Evolutionary conservation across 2,113 vertebrate species (phyloP).

Genomic region (Centrocercus urophasianus): DNA sequence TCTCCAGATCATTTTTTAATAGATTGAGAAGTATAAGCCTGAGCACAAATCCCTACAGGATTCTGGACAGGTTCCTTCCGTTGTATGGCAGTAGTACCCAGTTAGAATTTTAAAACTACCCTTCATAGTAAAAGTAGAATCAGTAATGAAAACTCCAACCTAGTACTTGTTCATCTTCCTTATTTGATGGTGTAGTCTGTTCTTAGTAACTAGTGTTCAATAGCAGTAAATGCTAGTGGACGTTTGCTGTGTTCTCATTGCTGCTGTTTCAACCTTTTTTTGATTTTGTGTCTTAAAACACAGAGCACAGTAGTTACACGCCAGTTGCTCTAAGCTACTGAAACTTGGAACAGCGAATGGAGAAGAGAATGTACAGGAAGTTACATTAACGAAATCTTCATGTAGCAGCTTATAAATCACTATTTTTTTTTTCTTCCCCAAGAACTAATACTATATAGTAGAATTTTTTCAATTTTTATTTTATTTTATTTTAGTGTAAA

Average conservation of each 20-base stretch:
- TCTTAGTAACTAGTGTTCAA: neutral
- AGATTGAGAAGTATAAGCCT: neutral
- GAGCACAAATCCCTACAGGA: neutral
- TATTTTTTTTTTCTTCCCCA: neutral
- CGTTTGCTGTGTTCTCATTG: neutral
- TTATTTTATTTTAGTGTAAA: neutral
- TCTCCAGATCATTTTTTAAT: neutral
- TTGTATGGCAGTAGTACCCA: neutral
- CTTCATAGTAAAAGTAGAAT: neutral
- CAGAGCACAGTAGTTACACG: neutral
- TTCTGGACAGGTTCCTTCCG: neutral
- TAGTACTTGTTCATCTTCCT: neutral
- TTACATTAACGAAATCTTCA: neutral
- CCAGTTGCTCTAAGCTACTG: neutral
- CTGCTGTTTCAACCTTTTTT: neutral
- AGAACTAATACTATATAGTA: neutral
- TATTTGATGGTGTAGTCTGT: neutral
- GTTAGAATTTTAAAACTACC: neutral
- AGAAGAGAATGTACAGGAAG: neutral
- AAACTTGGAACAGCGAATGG: neutral
- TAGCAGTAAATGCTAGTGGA: neutral
- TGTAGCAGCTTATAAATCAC: neutral
- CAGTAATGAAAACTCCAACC: neutral
- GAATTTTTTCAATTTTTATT: neutral
- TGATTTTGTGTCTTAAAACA: neutral